Percentiles rank a stretch among this genome's conserved stretches.
phyloP scores from a whole-genome alignment of 2,888 invertebrate species.

The Apamea crenata region DNA sequence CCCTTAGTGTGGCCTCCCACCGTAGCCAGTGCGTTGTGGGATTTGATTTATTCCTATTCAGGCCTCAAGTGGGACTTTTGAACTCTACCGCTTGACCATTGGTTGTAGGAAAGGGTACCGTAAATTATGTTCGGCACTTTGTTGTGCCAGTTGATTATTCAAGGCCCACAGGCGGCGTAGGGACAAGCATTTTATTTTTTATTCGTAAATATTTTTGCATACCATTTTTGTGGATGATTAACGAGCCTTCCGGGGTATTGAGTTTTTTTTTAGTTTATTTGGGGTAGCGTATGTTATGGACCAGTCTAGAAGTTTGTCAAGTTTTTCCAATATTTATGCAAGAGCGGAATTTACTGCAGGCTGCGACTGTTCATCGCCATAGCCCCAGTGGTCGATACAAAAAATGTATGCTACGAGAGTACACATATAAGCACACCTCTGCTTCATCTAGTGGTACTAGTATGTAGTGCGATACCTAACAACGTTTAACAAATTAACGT shows the following conservation, averaged over 20 bases:
- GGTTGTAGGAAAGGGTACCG: slow-evolving; percentile 69
- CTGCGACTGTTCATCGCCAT: neutral
- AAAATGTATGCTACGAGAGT: neutral
- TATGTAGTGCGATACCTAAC: neutral
- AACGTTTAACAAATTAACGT: slow-evolving; percentile 22
- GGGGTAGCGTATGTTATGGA: slow-evolving; percentile 18
- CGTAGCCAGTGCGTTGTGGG: slow-evolving; percentile 76
- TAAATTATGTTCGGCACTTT: slow-evolving; percentile 74
- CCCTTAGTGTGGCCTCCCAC: slow-evolving; percentile 62
- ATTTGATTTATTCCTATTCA: slow-evolving; percentile 81
- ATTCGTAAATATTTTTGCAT: slow-evolving; percentile 50
- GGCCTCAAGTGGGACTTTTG: slow-evolving; percentile 79
- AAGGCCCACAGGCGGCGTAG: slow-evolving; percentile 46
- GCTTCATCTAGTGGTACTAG: neutral
- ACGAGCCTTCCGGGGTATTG: slow-evolving; percentile 40
- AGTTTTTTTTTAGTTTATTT: slow-evolving; percentile 17
- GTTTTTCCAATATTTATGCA: slow-evolving; percentile 7
- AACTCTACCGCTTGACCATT: slow-evolving; percentile 75
- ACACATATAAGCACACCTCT: neutral
- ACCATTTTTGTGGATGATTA: slow-evolving; percentile 40
- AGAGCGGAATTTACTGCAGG: neutral
- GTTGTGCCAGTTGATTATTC: slow-evolving; percentile 69
- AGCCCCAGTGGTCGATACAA: neutral
- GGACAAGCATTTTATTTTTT: slow-evolving; percentile 54
- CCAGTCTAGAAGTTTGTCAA: slow-evolving; percentile 5